Conservation (phyloP, 2,888 invertebrate species). For the Xylophagus ater region DNA sequence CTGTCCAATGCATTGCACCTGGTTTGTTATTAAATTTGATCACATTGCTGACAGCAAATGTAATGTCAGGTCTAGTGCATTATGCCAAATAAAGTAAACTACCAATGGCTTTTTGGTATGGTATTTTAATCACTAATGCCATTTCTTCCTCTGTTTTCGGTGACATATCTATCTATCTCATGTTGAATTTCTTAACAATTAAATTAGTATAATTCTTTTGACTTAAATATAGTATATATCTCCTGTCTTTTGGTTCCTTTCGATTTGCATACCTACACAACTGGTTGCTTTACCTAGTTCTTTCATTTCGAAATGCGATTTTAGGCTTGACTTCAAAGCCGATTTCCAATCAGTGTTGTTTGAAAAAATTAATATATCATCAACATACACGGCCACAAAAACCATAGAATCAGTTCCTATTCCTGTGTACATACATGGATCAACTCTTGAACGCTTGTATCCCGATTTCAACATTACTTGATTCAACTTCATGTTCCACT, state of each 20-base stretch:
- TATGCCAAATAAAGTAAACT: background rate
- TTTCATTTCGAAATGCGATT: background rate
- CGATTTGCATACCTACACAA: background rate
- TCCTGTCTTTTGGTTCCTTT: background rate
- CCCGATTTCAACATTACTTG: slow-evolving; percentile 5
- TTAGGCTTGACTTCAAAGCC: background rate
- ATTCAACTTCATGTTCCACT: slow-evolving; percentile 14
- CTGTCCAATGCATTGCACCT: background rate
- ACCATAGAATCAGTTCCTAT: slow-evolving; percentile 1
- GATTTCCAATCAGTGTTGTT: background rate
- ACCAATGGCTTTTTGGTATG: background rate
- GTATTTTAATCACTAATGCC: background rate
- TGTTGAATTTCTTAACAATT: background rate
- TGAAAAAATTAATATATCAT: slow-evolving; percentile 11
- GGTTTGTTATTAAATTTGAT: background rate
- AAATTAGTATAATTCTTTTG: background rate
- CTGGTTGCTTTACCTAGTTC: background rate
- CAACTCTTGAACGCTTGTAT: background rate
- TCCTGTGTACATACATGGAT: slow-evolving; percentile 11
- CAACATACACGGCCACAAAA: slow-evolving; percentile 11
- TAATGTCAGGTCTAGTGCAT: background rate
- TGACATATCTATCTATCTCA: background rate
- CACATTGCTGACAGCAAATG: background rate
- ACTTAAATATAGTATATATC: background rate
- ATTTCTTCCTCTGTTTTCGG: background rate